A percentile compares a stretch with the other conserved stretches of the same genome.
These are phyloP conservation scores for Uropetala carovei DNA, from an alignment of 2,888 invertebrate species.

Conservation along the genomic window DNA sequence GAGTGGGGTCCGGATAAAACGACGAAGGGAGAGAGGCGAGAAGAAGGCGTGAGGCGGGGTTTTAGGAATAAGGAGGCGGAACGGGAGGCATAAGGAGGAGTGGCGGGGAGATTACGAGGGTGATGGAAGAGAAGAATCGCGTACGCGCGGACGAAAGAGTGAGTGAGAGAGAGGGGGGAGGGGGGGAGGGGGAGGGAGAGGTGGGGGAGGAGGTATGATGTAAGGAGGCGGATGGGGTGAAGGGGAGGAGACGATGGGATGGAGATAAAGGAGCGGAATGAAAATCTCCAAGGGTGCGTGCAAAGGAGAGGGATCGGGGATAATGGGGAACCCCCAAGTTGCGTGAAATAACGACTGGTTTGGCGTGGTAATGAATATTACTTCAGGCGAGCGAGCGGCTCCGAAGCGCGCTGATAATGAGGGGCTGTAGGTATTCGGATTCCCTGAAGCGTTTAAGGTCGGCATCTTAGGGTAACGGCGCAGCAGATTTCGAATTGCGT, in stretches of 20 bases:
- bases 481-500: not conserved
- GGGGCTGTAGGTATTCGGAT: not conserved
- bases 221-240: not conserved
- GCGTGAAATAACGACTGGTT: slow-evolving; percentile 32
- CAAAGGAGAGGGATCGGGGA: not conserved
- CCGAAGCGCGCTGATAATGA: slow-evolving; percentile 18
- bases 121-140: too few species aligned
- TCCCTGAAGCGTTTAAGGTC: slow-evolving; percentile 17
- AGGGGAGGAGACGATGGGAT: not conserved
- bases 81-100: not conserved
- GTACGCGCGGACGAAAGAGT: not conserved
- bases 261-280: slow-evolving; percentile 24
- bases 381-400: not conserved
- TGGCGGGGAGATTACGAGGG: not conserved
- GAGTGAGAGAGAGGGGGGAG: not conserved
- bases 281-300: slow-evolving; percentile 7
- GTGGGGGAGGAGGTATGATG: not conserved
- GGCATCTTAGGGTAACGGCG: not conserved
- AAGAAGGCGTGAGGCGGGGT: not conserved
- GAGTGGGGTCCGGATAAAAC: not conserved
- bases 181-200: not conserved
- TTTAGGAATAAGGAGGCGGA: not conserved
- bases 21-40: not conserved
- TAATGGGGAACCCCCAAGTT: slow-evolving; percentile 27
- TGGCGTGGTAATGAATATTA: slow-evolving; percentile 32